Conservation (phyloP, 2,797 vertebrate genomes). For the Eremophila alpestris region DNA sequence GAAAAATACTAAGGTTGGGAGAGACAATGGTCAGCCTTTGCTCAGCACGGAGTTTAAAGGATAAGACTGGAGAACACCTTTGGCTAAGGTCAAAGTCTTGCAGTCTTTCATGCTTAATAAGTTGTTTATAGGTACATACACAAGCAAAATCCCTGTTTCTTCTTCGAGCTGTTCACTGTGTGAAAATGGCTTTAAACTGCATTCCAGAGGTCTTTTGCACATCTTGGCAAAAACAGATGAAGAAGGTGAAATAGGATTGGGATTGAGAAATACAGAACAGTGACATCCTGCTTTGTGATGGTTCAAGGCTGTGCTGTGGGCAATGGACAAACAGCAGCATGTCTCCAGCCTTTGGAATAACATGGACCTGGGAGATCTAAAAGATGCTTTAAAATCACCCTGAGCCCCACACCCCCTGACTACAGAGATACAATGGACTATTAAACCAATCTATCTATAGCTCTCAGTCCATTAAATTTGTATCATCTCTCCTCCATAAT, state of each 20-base stretch:
- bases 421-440: neutral
- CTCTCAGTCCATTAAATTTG: neutral
- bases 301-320: neutral
- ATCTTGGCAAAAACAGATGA: neutral
- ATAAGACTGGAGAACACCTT: neutral
- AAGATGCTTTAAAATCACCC: neutral
- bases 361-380: neutral
- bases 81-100: neutral
- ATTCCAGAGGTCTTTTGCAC: neutral
- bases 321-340: neutral
- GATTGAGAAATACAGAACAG: neutral
- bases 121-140: neutral
- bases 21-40: neutral
- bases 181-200: neutral
- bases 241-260: neutral
- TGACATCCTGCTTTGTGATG: accelerated
- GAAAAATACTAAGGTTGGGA: neutral
- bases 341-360: neutral
- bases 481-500: neutral
- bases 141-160: neutral
- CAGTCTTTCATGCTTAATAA: neutral
- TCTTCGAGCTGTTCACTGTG: neutral
- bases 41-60: neutral
- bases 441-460: neutral
- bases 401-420: neutral